Base-by-base conservation (phyloP, 2,113 vertebrate genomes). In the Callipepla squamata region DNA sequence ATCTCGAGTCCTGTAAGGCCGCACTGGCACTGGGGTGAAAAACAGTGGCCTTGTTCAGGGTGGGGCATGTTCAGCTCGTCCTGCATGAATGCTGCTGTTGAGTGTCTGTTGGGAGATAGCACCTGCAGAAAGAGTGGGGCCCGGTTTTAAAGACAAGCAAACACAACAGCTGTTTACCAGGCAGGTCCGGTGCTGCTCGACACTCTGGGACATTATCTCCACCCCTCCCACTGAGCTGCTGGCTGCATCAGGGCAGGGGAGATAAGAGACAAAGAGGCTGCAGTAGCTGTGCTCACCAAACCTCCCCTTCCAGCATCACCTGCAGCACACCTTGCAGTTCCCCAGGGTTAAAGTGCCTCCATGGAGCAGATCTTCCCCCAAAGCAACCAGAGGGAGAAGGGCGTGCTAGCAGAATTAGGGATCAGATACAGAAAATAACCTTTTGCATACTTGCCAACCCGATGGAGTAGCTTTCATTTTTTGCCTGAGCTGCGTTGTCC, bases 271-370 rank as follows among this genome's bases (percentile, higher is more conserved):
- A 15, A 9, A 32, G 6, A 55, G 26, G 65, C 26, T 30, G 6
- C 30, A 44, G 47, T 19, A 22, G 13, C 40, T 18, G 0, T 3
- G 8, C 32, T 45, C 4, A 0, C 6, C 1, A 19, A 18, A 9
- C 65, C 13, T 57, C 36, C 57, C 53, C 36, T n/a, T 23, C 57
- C 51, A 57, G 40, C 76, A 65, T 6, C 65, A 7, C 14, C 86
- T 7, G 19, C 2, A 50, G 5, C 61, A 11, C 32, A 20, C 72
- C 62, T 40, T n/a, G 25, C 8, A 3, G 7, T 25, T n/a, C 51
- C 58, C 63, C 23, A 4, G 5, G 20, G 45, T 36, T 25, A 17
- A 16, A 6, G 10, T 36, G 3, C 34, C 44, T 34, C 13, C 3
- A 0, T 9, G 61, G 40, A 34, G 58, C 14, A 40, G 9, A 32